These are phyloP conservation scores for Amphiprion clarkii DNA, from an alignment of 2,797 vertebrate species.

Conservation along the genomic window DNA sequence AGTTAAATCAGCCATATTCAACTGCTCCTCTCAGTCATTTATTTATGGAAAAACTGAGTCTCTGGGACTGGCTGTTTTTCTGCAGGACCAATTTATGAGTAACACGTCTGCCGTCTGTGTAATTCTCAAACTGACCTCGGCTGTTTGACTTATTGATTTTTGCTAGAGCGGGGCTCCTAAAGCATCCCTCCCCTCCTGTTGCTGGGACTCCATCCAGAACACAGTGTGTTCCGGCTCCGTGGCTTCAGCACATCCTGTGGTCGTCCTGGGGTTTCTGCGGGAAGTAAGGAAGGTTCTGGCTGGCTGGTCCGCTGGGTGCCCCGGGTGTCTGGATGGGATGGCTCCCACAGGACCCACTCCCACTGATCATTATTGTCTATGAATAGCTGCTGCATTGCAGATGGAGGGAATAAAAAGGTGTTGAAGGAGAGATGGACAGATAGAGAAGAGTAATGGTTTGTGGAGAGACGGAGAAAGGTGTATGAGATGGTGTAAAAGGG, in stretches of 20 bases:
- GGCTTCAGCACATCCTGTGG: slow-evolving; percentile 42
- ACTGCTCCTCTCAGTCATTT: slow-evolving; percentile 41
- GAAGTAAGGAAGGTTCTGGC: slow-evolving; percentile 53
- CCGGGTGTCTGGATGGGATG: slow-evolving; percentile 46
- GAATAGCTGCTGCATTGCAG: slow-evolving; percentile 80
- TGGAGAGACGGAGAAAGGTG: slow-evolving; percentile 26
- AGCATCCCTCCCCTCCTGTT: slow-evolving; percentile 54
- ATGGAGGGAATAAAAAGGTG: slow-evolving; percentile 54
- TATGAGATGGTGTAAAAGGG: slow-evolving; percentile 8
- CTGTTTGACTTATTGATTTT: slow-evolving; percentile 79
- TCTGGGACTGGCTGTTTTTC: slow-evolving; percentile 21
- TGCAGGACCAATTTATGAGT: slow-evolving; percentile 64
- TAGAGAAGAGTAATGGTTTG: slow-evolving; percentile 47
- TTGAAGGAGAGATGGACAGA: slow-evolving; percentile 63
- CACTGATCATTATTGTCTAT: slow-evolving; percentile 67
- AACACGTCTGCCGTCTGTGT: slow-evolving; percentile 64
- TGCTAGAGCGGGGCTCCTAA: slow-evolving; percentile 58
- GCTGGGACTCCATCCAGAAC: slow-evolving; percentile 59
- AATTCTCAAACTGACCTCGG: slow-evolving; percentile 75
- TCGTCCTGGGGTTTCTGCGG: slow-evolving; percentile 42
- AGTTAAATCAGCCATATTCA: slow-evolving; percentile 35
- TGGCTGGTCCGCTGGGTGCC: slow-evolving; percentile 51
- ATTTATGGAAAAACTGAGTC: slow-evolving; percentile 55
- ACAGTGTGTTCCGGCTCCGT: slow-evolving; percentile 24
- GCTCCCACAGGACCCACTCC: slow-evolving; percentile 68